phyloP scores from a whole-genome alignment of 2,888 invertebrate species.

The Xylophagus ater region DNA sequence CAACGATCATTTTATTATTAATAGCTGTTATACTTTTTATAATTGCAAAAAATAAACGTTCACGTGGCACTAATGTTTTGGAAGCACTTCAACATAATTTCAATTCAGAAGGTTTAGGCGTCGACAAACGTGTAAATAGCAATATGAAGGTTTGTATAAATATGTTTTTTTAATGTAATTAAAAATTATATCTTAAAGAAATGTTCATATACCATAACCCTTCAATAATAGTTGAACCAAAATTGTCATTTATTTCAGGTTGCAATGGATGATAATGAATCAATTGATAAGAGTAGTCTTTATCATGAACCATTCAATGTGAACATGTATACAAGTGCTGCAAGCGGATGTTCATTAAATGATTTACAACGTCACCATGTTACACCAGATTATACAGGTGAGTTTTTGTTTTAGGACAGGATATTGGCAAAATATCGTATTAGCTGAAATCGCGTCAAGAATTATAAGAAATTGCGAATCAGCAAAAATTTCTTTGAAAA shows the following conservation, averaged over 20 bases:
- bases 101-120: constrained; percentile 38
- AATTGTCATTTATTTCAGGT: constrained; percentile 29
- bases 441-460: no score
- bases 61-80: constrained; percentile 37
- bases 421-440: no score
- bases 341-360: constrained; percentile 39
- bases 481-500: no score
- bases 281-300: constrained; percentile 40
- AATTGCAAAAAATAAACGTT: constrained; percentile 51
- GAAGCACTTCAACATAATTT: constrained; percentile 40
- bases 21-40: constrained; percentile 59
- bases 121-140: constrained; percentile 40
- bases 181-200: no score
- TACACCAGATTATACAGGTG: constrained; percentile 49
- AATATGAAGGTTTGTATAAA: constrained; percentile 42
- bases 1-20: constrained; percentile 59
- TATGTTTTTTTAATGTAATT: no score
- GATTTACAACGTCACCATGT: constrained; percentile 41
- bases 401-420: no score
- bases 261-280: constrained; percentile 39
- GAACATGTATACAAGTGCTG: constrained; percentile 40
- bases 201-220: constrained; percentile 3
- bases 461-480: no score
- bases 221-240: constrained; percentile 18
- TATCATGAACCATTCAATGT: constrained; percentile 43